Evolutionary conservation across 2,113 vertebrate species (phyloP), one percentile per base, ranked within the genome.

Genomic region (Oostethus manadensis): DNA sequence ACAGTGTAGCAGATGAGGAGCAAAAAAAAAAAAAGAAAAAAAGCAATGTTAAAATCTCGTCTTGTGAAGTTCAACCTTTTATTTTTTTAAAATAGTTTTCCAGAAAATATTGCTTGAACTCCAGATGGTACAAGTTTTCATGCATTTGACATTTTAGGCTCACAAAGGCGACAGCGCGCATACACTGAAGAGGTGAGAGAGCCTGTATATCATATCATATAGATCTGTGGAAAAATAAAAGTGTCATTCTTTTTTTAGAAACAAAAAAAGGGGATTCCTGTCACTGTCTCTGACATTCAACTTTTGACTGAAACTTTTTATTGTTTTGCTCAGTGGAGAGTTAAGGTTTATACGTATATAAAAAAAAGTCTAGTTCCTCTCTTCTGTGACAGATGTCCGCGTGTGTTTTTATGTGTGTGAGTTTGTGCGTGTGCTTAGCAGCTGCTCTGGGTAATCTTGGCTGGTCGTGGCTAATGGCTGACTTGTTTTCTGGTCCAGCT

Each of bases 401-500:
- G 60, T 33, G 54, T 44, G 65, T 13, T 10, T 13, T 10, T 13
- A 71, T 29, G 61, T 55, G 69, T 65, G 51, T 26, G 26, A 68
- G 43, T 44, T 57, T 65, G 62, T 45, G n/a, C 63, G 46, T 47
- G n/a, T 56, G 51, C 6, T 66, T 15, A 65, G 70, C 85, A 80
- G 82, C 76, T 85, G 83, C 76, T 82, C 68, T 46, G 68, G 77
- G 59, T 76, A 66, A 80, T 81, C 74, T 68, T 59, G 63, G 73
- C 70, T 58, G 71, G 70, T 71, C 29, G 43, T 54, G 46, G 71
- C 76, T 87, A 80, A 86, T 86, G 79, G 81, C 79, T 74, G 63
- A 75, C 82, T 85, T 88, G 87, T 87, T 90, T 88, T 89, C 85
- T 87, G 81, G 83, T 87, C 86, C 84, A 88, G 83, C 87, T 91